phyloP scores from a whole-genome alignment of 2,113 vertebrate genomes.

The Gymnarchus niloticus region DNA sequence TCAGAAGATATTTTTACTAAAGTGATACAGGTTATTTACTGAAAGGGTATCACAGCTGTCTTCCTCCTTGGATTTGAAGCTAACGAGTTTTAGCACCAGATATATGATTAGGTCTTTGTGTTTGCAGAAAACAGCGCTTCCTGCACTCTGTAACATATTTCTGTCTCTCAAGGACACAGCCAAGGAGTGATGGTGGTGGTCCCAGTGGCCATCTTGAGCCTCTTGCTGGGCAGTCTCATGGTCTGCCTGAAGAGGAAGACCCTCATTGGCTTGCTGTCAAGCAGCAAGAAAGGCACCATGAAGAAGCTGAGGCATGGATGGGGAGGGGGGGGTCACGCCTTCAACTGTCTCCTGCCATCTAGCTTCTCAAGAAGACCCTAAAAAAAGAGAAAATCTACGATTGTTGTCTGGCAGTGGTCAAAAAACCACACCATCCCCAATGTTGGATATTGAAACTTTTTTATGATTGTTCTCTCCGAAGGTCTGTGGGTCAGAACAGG shows the following conservation, averaged over 20 bases:
- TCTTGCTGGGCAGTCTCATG: conserved; percentile 67
- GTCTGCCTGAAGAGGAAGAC: conserved; percentile 81
- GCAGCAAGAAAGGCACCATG: conserved; percentile 76
- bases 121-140: neutral
- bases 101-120: neutral
- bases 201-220: conserved; percentile 68
- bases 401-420: neutral
- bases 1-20: neutral
- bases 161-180: conserved; percentile 59
- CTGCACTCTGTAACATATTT: neutral
- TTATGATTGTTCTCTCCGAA: conserved; percentile 32
- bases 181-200: conserved; percentile 66
- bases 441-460: neutral
- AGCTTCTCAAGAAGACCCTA: neutral
- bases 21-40: neutral
- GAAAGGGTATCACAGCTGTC: neutral
- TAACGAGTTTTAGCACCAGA: neutral
- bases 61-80: neutral
- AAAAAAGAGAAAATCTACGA: neutral
- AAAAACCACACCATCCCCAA: neutral
- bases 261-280: conserved; percentile 68
- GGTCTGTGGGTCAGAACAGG: conserved; percentile 53
- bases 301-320: conserved; percentile 80
- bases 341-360: neutral
- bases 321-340: neutral